A percentile compares a stretch with the other conserved stretches of the same genome.
These are phyloP conservation scores for Augiades crinisus DNA, from an alignment of 2,888 invertebrate genomes.

Conservation along the genomic window DNA sequence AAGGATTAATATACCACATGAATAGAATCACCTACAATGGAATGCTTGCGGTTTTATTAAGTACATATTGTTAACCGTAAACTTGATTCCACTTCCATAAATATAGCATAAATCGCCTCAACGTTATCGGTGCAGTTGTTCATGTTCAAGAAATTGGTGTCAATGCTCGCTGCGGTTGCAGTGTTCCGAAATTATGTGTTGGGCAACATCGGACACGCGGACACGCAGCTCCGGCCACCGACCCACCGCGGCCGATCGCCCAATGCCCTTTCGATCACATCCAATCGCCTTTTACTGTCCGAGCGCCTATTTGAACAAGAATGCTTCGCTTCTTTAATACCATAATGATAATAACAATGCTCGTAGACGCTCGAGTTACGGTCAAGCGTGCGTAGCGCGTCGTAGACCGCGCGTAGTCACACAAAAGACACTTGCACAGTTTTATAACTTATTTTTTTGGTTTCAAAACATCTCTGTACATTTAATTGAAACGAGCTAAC, in stretches of 20 bases:
- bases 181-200: conserved; percentile 76
- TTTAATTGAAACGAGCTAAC: conserved; percentile 34
- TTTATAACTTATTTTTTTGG: conserved; percentile 1
- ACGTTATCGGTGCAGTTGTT: conserved; percentile 52
- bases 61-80: too few species aligned
- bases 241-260: conserved; percentile 41
- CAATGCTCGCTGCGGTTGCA: conserved; percentile 80
- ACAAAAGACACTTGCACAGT: conserved; percentile 25
- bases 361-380: conserved; percentile 8
- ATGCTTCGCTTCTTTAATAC: conserved; percentile 8
- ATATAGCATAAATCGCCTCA: conserved; percentile 41
- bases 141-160: conserved; percentile 73
- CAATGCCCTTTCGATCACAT: conserved; percentile 61
- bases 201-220: conserved; percentile 51
- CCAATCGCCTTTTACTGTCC: conserved; percentile 50
- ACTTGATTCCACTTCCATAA: background rate
- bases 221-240: conserved; percentile 49
- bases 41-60: too few species aligned
- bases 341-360: conserved; percentile 29
- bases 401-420: conserved; percentile 28
- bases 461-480: conserved; percentile 16
- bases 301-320: conserved; percentile 27
- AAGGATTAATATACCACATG: too few species aligned
- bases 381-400: conserved; percentile 41
- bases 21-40: too few species aligned